Conservation (phyloP, 2,888 invertebrate species). For the Saturnia pavonia region DNA sequence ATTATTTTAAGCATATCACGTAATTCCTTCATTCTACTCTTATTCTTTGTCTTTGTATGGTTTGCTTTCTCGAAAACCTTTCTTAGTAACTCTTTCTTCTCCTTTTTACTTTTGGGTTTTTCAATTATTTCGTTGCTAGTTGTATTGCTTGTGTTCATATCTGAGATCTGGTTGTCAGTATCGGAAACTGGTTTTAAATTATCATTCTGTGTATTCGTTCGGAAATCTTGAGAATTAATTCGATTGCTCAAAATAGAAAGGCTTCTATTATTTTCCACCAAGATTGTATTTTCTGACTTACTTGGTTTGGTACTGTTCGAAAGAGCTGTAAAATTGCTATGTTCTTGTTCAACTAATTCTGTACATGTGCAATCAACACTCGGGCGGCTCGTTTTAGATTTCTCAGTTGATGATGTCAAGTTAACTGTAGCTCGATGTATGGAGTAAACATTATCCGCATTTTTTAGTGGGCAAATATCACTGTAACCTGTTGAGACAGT, state of each 20-base stretch:
- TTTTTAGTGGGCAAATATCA: constrained; percentile 35
- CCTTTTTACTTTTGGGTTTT: constrained; percentile 39
- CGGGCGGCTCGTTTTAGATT: constrained; percentile 28
- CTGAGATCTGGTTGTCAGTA: constrained; percentile 30
- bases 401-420: constrained; percentile 43
- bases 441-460: constrained; percentile 45
- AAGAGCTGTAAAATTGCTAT: constrained; percentile 25
- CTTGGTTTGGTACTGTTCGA: constrained; percentile 28
- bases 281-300: constrained; percentile 27
- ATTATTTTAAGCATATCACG: constrained; percentile 52
- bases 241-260: constrained; percentile 24
- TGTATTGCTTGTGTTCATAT: constrained; percentile 30
- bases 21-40: constrained; percentile 45
- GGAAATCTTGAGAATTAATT: constrained; percentile 3
- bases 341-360: constrained; percentile 25
- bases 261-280: constrained; percentile 21
- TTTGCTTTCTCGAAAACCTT: constrained; percentile 51
- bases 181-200: constrained; percentile 28
- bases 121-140: constrained; percentile 31
- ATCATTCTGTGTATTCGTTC: constrained; percentile 14
- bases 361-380: constrained; percentile 26
- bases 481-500: constrained; percentile 63
- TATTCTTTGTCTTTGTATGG: constrained; percentile 43
- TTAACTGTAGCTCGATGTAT: constrained; percentile 52
- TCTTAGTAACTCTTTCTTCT: constrained; percentile 57